Evolutionary conservation across 2,113 vertebrate genomes (phyloP).

Genomic region (Lampris incognitus): DNA sequence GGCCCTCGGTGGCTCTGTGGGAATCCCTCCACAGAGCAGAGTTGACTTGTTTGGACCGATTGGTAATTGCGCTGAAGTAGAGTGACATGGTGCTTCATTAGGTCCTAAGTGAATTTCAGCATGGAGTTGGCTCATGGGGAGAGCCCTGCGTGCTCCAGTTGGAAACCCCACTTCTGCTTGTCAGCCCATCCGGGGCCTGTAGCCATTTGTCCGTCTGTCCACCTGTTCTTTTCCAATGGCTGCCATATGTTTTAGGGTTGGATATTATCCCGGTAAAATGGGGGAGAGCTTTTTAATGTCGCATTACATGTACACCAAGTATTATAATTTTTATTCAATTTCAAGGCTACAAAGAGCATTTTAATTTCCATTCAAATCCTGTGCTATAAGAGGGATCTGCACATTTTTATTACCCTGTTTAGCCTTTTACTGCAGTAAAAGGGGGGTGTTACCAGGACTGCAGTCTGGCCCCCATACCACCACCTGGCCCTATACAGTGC

Average conservation of each 20-base stretch:
- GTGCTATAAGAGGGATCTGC: too few relatives aligned
- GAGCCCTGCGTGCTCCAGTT: constrained; percentile 22
- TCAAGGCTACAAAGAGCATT: too few relatives aligned
- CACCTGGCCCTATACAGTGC: background rate
- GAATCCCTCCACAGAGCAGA: constrained; percentile 38
- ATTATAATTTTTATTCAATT: too few relatives aligned
- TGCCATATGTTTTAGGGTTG: background rate
- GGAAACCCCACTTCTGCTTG: background rate
- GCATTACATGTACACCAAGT: too few relatives aligned
- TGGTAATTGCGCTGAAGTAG: constrained; percentile 52
- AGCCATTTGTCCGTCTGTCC: background rate
- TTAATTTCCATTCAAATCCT: too few relatives aligned
- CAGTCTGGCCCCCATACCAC: background rate
- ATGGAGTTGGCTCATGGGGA: constrained; percentile 17
- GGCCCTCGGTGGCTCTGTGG: constrained; percentile 32
- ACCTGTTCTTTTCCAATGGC: background rate
- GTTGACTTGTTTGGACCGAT: constrained; percentile 28
- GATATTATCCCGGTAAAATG: background rate
- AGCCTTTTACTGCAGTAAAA: constrained; percentile 9
- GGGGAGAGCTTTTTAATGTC: too few relatives aligned
- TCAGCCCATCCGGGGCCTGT: constrained; percentile 4
- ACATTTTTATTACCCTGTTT: constrained; percentile 19
- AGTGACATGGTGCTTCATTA: constrained; percentile 64
- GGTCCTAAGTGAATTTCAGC: constrained; percentile 44
- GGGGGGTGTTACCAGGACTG: background rate